phyloP scores from a whole-genome alignment of 2,797 vertebrate genomes.

The Esox masquinongy region DNA sequence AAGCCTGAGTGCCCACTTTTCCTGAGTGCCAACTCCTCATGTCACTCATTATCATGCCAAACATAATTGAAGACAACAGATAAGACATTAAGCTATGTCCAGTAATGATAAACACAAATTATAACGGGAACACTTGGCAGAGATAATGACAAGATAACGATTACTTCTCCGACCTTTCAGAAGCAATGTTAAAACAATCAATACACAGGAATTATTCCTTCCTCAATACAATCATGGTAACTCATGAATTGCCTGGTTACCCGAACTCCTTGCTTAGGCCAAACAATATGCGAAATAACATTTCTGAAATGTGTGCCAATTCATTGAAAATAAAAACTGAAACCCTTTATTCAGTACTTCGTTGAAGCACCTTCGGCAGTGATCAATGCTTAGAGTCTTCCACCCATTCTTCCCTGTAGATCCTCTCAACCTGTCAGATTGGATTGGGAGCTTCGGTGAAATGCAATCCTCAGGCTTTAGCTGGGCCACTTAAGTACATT shows the following conservation, averaged over 20 bases:
- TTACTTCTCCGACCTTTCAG: background rate
- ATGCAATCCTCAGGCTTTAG: no score
- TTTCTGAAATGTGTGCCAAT: no score
- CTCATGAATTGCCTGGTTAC: conserved; percentile 21
- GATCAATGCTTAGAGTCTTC: conserved; percentile 18
- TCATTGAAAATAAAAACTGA: no score
- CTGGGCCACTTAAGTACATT: no score
- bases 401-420: no score
- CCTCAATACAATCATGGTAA: conserved; percentile 55
- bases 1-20: background rate
- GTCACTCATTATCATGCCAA: background rate
- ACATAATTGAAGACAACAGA: background rate
- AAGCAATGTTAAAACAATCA: conserved; percentile 37
- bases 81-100: background rate
- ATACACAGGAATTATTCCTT: conserved; percentile 40
- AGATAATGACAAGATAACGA: background rate
- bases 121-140: background rate
- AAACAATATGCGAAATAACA: no score
- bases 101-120: background rate
- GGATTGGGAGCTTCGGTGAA: no score
- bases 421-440: no score
- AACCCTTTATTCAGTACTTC: no score
- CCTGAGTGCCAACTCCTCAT: background rate
- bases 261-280: no score
- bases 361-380: background rate